Conservation (phyloP, 2,888 invertebrate genomes). For the Quadriops clusia region DNA sequence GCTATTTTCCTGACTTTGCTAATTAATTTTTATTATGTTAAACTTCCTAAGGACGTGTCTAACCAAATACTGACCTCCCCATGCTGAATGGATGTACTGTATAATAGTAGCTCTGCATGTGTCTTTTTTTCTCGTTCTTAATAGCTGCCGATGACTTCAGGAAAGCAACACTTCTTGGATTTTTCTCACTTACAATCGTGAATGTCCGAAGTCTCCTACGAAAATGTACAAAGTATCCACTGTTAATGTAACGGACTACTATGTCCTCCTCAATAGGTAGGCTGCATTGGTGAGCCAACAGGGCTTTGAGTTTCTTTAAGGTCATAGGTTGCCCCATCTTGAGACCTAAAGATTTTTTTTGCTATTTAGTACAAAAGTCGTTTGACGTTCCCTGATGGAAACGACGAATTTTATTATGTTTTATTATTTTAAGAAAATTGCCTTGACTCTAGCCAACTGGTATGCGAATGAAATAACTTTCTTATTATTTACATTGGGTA, state of each 20-base stretch:
- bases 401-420: too few species aligned
- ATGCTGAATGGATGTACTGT: slow-evolving; percentile 19
- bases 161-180: slow-evolving; percentile 15
- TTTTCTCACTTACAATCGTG: slow-evolving; percentile 17
- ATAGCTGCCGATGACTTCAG: slow-evolving; percentile 17
- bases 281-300: slow-evolving; percentile 15
- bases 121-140: slow-evolving; percentile 13
- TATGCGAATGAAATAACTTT: too few species aligned
- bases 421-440: too few species aligned
- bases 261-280: slow-evolving; percentile 16
- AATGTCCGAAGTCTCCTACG: slow-evolving; percentile 16
- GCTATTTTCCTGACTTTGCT: neutral
- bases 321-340: too few species aligned
- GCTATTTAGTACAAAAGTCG: too few species aligned
- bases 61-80: slow-evolving; percentile 20
- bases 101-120: slow-evolving; percentile 16
- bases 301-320: too few species aligned
- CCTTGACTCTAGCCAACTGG: too few species aligned
- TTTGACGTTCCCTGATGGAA: too few species aligned
- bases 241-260: slow-evolving; percentile 17
- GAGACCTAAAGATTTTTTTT: too few species aligned
- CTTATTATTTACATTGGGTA: too few species aligned
- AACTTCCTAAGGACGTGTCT: neutral
- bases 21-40: neutral
- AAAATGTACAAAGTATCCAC: slow-evolving; percentile 17